A percentile compares a stretch with the other conserved stretches of the same genome.
phyloP scores from a whole-genome alignment of 2,797 vertebrate genomes.

The Poeciliopsis infans region DNA sequence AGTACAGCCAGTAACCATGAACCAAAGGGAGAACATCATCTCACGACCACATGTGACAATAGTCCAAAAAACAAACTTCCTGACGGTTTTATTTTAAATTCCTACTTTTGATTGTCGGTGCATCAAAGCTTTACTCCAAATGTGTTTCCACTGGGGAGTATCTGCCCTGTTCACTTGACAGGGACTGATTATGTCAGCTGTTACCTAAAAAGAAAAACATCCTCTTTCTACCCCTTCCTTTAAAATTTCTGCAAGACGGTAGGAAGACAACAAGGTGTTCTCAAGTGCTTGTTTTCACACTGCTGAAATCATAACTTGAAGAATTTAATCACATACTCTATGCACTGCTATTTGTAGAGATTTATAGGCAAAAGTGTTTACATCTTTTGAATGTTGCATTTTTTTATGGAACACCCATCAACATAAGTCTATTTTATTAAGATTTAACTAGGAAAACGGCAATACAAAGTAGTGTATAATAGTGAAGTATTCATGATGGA shows the following conservation, averaged over 20 bases:
- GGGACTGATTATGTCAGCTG: slow-evolving; percentile 33
- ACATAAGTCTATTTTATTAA: neutral
- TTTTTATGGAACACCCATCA: neutral
- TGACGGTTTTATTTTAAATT: neutral
- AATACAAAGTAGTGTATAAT: neutral
- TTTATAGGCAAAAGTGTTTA: neutral
- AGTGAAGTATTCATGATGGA: neutral
- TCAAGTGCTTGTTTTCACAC: neutral
- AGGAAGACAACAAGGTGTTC: neutral
- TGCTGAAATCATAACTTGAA: neutral
- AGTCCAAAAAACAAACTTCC: neutral
- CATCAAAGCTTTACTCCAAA: neutral
- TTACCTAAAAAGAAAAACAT: slow-evolving; percentile 1
- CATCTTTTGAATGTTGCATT: neutral
- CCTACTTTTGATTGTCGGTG: neutral
- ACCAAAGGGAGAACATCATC: slow-evolving; percentile 33
- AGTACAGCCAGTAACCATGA: slow-evolving; percentile 8
- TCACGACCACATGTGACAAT: slow-evolving; percentile 9
- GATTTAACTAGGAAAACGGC: neutral
- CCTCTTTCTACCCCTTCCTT: slow-evolving; percentile 39
- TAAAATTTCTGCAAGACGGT: slow-evolving; percentile 31
- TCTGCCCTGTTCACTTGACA: neutral
- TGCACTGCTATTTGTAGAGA: neutral
- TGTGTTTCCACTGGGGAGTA: neutral
- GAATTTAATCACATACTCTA: neutral